Evolutionary conservation across 2,797 vertebrate species (phyloP).

Genomic region (Buphagus erythrorhynchus): DNA sequence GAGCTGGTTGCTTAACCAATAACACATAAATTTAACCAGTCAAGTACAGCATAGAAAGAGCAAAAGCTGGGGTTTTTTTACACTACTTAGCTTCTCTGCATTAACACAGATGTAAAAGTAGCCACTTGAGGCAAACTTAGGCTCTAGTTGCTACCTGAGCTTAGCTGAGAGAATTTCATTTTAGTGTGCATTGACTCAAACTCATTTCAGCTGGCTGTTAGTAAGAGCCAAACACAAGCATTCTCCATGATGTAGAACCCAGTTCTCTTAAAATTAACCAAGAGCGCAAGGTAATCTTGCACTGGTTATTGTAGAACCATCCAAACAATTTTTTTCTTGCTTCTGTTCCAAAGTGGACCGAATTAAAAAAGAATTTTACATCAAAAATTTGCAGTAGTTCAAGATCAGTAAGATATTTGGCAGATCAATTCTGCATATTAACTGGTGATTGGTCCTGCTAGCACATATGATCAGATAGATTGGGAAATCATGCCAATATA

Average conservation of each 20-base stretch:
- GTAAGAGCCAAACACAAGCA: neutral
- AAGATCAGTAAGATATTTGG: neutral
- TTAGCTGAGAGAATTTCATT: neutral
- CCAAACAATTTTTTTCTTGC: neutral
- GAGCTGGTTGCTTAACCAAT: neutral
- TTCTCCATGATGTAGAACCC: neutral
- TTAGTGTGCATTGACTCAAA: neutral
- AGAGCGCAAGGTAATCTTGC: neutral
- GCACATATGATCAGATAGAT: neutral
- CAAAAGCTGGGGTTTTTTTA: fast-evolving
- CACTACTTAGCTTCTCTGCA: neutral
- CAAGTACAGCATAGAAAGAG: neutral
- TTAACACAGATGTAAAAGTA: neutral
- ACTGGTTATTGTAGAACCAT: neutral
- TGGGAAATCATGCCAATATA: neutral
- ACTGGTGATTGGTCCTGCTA: neutral
- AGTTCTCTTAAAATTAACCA: neutral
- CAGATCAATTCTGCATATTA: neutral
- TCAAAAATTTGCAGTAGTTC: neutral
- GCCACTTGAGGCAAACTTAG: neutral
- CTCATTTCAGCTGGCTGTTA: neutral
- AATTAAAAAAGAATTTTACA: neutral
- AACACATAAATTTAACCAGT: neutral
- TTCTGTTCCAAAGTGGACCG: fast-evolving
- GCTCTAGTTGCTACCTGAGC: neutral